Base-by-base conservation (phyloP, 2,888 invertebrate species). In the Leptopilina drosophilae region DNA sequence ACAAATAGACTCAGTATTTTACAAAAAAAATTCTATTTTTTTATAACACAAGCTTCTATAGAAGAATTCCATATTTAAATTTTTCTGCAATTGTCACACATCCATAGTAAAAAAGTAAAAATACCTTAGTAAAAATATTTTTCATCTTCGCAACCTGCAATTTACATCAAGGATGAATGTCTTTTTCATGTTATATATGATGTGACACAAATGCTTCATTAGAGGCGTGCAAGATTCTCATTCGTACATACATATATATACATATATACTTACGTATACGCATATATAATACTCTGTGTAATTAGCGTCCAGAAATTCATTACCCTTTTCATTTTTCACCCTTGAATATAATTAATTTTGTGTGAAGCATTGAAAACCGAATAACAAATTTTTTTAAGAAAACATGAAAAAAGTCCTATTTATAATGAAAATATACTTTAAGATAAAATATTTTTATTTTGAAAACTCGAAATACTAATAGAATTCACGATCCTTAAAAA, bases 231-330 rank as follows among this genome's bases (percentile, higher is more conserved):
- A 62, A 62, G 62, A 62, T 62, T 62, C 62, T 62, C 62, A 62
- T 62, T 62, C 62, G 1, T 62, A 62, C 7, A 62, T 62, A 7
- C 12, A 9, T 9, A 11, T 12, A 9, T 9, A 49, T 9, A 49
- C 11, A 49, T 49, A 49, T 49, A 49, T 9, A 49, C 11, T 20
- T 20, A 20, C 20, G 20, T 20, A 20, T 20, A 49, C 12, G 12
- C 4, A 49, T 9, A 49, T 11, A 49, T 49, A 14, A 42, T 66
- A 66, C n/a, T 14, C 42, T 8, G 80, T 78, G 82, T 83, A 84
- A 84, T 84, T 82, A 84, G 84, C 82, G 81, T 82, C 78, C 80
- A 80, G 82, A 81, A 84, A 83, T 83, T 83, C 81, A 84, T 84
- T 84, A 83, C 81, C 69, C 77, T 77, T 82, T 84, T 83, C 79